Evolutionary conservation across 1,140 invertebrate species (phyloP), one percentile per base, ranked within the genome.

Genomic region (Sarcophaga peregrina): DNA sequence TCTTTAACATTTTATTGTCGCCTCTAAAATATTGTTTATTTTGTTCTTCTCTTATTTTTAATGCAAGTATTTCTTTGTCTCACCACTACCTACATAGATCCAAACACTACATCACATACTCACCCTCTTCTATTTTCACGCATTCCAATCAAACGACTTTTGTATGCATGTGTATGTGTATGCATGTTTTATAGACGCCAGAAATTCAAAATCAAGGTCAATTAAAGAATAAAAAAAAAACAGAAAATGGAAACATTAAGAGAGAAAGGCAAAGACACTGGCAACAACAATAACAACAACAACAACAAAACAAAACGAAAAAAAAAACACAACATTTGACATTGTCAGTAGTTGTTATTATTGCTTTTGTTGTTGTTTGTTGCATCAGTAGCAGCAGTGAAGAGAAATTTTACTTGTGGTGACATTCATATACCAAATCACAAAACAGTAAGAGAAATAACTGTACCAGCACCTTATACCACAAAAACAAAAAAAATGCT

Each of bases 151-250:
- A 37, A 1, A 37, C 1, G 1, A 37, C 25, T 2, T 37, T 37
- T 37, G 25, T 37, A 37, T 37, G 25, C 25, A 37, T 37, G 25
- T 37, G 25, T 37, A 4, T 37, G 25, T 37, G 25, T 37, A 37
- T 58, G n/a, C 13, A 58, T 11, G 13, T 68, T 68, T 68, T 20
- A 68, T 68, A 68, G 62, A 17, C 62, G 62, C 62, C n/a, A 68
- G 62, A 68, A 68, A 68, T 68, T 68, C n/a, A 68, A 68, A 68
- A 68, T 68, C 62, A 68, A 68, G 62, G 62, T 68, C 62, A 20
- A 5, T 68, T 68, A 58, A 58, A 13, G 25, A 37, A 4, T 37
- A 58, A 58, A 58, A 58, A 58, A 9, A 58, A 58, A 13, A 11
- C 54, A 11, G 13, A 58, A 58, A 58, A n/a, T 58, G 13, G n/a